Base-by-base conservation (phyloP, 2,888 invertebrate genomes). In the Pachymerium ferrugineum region DNA sequence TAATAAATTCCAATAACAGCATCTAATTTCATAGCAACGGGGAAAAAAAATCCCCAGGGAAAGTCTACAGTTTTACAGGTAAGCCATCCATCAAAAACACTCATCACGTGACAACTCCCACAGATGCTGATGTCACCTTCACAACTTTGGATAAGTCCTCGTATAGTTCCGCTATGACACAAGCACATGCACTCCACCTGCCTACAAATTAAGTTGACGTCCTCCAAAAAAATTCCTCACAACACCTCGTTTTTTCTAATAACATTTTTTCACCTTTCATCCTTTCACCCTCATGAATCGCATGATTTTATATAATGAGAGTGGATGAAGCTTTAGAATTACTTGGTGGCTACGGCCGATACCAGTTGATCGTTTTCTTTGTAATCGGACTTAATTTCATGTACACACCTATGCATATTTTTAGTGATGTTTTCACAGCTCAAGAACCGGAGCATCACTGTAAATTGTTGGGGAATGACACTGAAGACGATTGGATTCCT, bases 381-480 rank as follows among this genome's bases (percentile, higher is more conserved):
- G 10, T 72, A 8, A 72, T 72, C 16, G 72, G 72, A 42, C 29
- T 72, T 10, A 72, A 72, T 28, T 72, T 72, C 47, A 72, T 72
- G 72, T 72, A 72, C 30, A 72, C 72, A 10, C 72, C 72, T 12
- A 72, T 72, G 72, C 72, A 72, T 25, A 72, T 72, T 19, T 72
- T 72, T 38, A 72, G 72, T 25, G 72, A 72, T 28, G 72, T 72
- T 38, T 72, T 72, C 47, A 72, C 72, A 6, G 72, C 72, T 8
- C 22, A 10, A 5, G 72, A 72, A 29, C 72, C 72, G 19, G 72
- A 72, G 10, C 72, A 72, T 25, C 47, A 47, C 8, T 72, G 72
- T 29, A 8, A 72, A 12, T 12, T 70, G 30, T 12, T 8, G 14
- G 14, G n/a, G 8, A 31, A 25, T 8, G 72, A 72, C 29, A 47